phyloP scores from a whole-genome alignment of 2,797 vertebrate genomes.

The Adrianichthys oophorus region DNA sequence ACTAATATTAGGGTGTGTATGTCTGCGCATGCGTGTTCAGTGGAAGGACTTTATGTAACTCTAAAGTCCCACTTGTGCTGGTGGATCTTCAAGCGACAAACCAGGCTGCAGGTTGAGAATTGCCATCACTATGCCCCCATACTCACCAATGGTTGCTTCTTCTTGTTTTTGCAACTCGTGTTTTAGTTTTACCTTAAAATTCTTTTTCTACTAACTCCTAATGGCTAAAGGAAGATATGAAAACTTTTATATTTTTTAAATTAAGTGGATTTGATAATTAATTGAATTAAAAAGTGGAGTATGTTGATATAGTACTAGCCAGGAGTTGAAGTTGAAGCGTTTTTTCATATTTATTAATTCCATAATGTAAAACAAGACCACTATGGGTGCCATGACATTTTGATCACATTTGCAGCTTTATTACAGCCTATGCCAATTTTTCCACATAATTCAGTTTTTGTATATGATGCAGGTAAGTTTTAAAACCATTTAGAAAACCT shows the following conservation, averaged over 20 bases:
- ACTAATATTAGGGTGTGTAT: constrained; percentile 34
- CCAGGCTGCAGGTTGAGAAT: constrained; percentile 45
- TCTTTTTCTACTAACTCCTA: constrained; percentile 46
- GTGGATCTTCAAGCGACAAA: constrained; percentile 36
- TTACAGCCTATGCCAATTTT: constrained; percentile 64
- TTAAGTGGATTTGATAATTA: constrained; percentile 43
- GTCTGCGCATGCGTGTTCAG: constrained; percentile 49
- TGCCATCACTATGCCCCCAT: constrained; percentile 16
- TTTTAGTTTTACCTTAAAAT: constrained; percentile 26
- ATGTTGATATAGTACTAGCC: constrained; percentile 32
- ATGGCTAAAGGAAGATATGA: constrained; percentile 47
- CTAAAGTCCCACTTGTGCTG: constrained; percentile 36
- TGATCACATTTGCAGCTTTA: constrained; percentile 58
- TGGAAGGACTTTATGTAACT: constrained; percentile 50
- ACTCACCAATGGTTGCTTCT: constrained; percentile 13
- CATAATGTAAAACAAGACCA: constrained; percentile 44
- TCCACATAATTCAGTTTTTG: constrained; percentile 18
- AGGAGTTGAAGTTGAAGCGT: constrained; percentile 17
- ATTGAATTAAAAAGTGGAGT: constrained; percentile 25
- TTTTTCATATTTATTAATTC: constrained; percentile 55
- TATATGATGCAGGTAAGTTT: constrained; percentile 55
- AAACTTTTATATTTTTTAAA: constrained; percentile 44
- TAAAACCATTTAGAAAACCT: constrained; percentile 41
- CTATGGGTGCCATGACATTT: constrained; percentile 62
- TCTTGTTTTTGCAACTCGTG: neutral